Evolutionary conservation across 2,113 vertebrate genomes (phyloP).

Genomic region (Podiceps cristatus): DNA sequence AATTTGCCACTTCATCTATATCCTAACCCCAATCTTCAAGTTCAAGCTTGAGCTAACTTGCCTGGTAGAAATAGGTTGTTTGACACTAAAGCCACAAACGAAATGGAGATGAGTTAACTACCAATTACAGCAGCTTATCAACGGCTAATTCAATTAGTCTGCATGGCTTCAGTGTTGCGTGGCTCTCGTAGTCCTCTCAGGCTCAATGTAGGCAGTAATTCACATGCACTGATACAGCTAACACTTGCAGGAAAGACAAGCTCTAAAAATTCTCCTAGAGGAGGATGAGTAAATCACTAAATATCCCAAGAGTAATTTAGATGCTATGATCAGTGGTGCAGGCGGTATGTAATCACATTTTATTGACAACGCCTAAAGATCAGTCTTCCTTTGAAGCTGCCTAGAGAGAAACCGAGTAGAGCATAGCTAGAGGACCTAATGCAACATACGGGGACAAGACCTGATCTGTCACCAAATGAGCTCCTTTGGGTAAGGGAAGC

Average conservation of each 20-base stretch:
- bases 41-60: not conserved
- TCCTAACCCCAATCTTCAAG: not conserved
- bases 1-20: not conserved
- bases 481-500: not conserved
- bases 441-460: accelerated
- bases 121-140: conserved; percentile 16
- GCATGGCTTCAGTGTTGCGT: not conserved
- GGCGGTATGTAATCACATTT: conserved; percentile 1
- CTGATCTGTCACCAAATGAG: not conserved
- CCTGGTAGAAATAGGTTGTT: not conserved
- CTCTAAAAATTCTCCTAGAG: not conserved
- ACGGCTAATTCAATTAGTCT: conserved; percentile 17
- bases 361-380: conserved; percentile 53
- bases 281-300: conserved; percentile 20
- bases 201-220: not conserved
- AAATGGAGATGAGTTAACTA: conserved; percentile 3
- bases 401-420: not conserved
- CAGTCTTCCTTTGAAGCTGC: conserved; percentile 1
- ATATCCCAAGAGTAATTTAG: conserved; percentile 28
- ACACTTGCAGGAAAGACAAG: not conserved
- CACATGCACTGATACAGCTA: not conserved
- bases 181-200: not conserved
- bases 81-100: not conserved
- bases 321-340: conserved; percentile 19
- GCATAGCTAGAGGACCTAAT: accelerated